phyloP scores from a whole-genome alignment of 2,888 invertebrate genomes.

The Polydrusus tereticollis region DNA sequence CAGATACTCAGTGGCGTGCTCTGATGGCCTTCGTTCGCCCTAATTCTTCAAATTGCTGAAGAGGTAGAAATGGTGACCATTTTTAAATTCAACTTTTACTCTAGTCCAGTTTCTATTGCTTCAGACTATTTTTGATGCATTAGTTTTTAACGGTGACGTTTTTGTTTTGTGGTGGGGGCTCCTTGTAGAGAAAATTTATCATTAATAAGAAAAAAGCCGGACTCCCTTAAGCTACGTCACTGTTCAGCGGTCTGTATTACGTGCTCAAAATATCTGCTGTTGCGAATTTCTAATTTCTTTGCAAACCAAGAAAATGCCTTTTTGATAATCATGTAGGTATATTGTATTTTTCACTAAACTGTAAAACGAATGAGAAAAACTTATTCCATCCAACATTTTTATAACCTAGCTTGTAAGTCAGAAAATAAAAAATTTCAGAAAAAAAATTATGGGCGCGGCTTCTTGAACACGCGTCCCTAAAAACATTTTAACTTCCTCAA shows the following conservation, averaged over 20 bases:
- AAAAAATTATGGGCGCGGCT: not conserved
- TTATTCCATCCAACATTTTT: slow-evolving; percentile 65
- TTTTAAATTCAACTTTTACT: not conserved
- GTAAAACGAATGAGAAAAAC: slow-evolving; percentile 55
- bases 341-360: slow-evolving; percentile 56
- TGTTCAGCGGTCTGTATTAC: slow-evolving; percentile 17
- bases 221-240: not conserved
- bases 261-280: slow-evolving; percentile 50
- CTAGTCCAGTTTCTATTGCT: slow-evolving; percentile 22
- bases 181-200: too few relatives aligned
- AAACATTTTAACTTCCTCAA: slow-evolving; percentile 26
- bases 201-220: not conserved
- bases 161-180: not conserved
- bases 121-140: slow-evolving; percentile 13
- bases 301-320: slow-evolving; percentile 60
- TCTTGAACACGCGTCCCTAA: slow-evolving; percentile 16
- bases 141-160: slow-evolving; percentile 22
- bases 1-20: too few relatives aligned
- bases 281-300: slow-evolving; percentile 56
- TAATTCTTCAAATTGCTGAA: not conserved
- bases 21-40: too few relatives aligned
- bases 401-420: slow-evolving; percentile 61
- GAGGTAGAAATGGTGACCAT: slow-evolving; percentile 15
- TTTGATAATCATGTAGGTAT: slow-evolving; percentile 52
- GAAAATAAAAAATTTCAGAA: slow-evolving; percentile 20